phyloP scores from a whole-genome alignment of 2,888 invertebrate species.

The Stenurella melanura region DNA sequence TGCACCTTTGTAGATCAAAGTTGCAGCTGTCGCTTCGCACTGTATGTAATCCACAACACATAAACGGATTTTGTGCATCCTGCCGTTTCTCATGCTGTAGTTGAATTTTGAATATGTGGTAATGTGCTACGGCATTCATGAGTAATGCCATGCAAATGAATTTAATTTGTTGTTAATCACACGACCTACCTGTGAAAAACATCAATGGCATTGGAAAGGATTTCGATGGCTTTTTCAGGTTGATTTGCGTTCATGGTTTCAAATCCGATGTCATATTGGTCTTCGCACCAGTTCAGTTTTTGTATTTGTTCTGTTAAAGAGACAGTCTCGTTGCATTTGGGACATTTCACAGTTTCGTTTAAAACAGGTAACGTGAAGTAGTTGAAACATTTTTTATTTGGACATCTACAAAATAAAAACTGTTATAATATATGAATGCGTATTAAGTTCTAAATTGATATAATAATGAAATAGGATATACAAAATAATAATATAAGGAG shows the following conservation, averaged over 20 bases:
- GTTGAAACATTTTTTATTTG: slow-evolving; percentile 73
- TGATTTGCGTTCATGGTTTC: slow-evolving; percentile 76
- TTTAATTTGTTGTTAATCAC: background rate
- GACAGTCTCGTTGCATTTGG: slow-evolving; percentile 74
- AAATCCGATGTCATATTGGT: slow-evolving; percentile 73
- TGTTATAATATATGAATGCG: too few species aligned
- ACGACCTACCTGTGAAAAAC: slow-evolving; percentile 74
- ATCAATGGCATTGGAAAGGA: slow-evolving; percentile 77
- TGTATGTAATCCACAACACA: too few species aligned
- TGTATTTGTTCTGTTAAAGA: slow-evolving; percentile 73
- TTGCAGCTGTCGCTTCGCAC: too few species aligned
- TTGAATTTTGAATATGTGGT: too few species aligned
- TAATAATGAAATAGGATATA: too few species aligned
- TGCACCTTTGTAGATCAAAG: too few species aligned
- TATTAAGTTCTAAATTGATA: too few species aligned
- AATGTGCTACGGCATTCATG: background rate
- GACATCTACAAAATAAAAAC: slow-evolving; percentile 72
- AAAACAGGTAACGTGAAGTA: slow-evolving; percentile 73
- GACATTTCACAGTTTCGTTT: slow-evolving; percentile 73
- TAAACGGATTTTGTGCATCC: too few species aligned
- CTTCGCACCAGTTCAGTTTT: slow-evolving; percentile 73
- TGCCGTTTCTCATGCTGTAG: too few species aligned
- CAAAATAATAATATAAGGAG: too few species aligned
- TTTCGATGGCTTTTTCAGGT: slow-evolving; percentile 75
- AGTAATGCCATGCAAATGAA: background rate